Conservation (phyloP, 2,797 vertebrate species). For the Acanthis flammea region DNA sequence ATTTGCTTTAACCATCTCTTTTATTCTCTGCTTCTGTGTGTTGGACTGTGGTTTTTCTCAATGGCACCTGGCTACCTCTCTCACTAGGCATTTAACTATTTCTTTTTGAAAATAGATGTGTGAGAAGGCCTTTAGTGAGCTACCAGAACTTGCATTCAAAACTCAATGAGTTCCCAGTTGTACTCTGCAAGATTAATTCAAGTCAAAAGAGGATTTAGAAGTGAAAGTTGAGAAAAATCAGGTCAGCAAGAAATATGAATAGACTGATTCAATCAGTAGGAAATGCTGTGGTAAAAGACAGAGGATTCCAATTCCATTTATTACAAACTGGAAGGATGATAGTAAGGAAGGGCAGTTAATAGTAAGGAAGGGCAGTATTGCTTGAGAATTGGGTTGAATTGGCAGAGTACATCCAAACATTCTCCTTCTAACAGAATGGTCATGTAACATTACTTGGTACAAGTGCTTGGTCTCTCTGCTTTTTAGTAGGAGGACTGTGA, state of each 20-base stretch:
- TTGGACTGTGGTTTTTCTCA: background rate
- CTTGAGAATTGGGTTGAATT: slow-evolving; percentile 19
- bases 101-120: background rate
- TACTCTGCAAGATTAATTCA: slow-evolving; percentile 48
- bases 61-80: background rate
- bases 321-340: background rate
- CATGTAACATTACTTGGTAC: background rate
- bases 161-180: background rate
- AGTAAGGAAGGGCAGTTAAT: background rate
- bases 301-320: slow-evolving; percentile 38
- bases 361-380: background rate
- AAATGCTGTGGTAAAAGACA: slow-evolving; percentile 44
- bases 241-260: slow-evolving; percentile 59
- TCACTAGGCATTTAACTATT: background rate
- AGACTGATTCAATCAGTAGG: slow-evolving; percentile 45
- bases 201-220: slow-evolving; percentile 53
- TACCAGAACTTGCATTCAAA: slow-evolving; percentile 15
- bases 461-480: background rate
- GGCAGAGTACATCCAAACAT: background rate
- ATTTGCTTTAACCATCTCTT: slow-evolving; percentile 18
- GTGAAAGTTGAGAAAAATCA: slow-evolving; percentile 37
- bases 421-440: background rate
- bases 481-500: background rate
- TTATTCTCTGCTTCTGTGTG: background rate
- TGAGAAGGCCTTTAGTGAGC: background rate